Evolutionary conservation across 2,797 vertebrate genomes (phyloP).

Genomic region (Knipowitschia caucasica): DNA sequence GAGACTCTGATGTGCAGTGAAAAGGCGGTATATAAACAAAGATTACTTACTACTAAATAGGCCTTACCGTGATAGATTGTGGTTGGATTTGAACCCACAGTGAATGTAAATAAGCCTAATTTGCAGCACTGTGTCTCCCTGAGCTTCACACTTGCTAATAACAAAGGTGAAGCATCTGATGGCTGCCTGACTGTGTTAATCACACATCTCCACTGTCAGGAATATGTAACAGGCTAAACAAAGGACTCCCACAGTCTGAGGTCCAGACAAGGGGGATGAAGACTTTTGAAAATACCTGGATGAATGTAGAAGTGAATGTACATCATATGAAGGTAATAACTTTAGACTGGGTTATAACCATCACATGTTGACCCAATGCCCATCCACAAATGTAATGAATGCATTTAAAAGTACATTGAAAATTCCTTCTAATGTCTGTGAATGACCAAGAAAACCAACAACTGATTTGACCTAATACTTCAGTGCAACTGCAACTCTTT

Average conservation of each 20-base stretch:
- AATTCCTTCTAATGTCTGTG: too few species aligned
- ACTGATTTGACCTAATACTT: too few species aligned
- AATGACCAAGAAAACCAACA: too few species aligned
- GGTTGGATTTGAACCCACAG: constrained; percentile 20
- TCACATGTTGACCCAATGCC: too few species aligned
- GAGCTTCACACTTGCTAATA: constrained; percentile 19
- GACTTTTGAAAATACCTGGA: not conserved
- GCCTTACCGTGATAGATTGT: not conserved
- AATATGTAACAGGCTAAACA: not conserved
- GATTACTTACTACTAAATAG: not conserved
- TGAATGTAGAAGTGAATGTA: too few species aligned
- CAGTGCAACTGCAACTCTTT: too few species aligned
- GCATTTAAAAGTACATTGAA: too few species aligned
- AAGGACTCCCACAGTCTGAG: not conserved
- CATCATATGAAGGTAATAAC: too few species aligned
- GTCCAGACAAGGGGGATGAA: not conserved
- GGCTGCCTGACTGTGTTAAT: constrained; percentile 16
- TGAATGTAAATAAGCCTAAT: constrained; percentile 52
- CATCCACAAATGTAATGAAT: too few species aligned
- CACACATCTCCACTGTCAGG: constrained; percentile 16
- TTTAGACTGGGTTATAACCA: too few species aligned
- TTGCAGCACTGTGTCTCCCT: constrained; percentile 34
- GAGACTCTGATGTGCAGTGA: too few species aligned
- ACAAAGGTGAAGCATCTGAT: constrained; percentile 14
- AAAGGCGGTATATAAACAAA: too few species aligned